Evolutionary conservation across 2,797 vertebrate genomes (phyloP).

Genomic region (Natrix natrix): DNA sequence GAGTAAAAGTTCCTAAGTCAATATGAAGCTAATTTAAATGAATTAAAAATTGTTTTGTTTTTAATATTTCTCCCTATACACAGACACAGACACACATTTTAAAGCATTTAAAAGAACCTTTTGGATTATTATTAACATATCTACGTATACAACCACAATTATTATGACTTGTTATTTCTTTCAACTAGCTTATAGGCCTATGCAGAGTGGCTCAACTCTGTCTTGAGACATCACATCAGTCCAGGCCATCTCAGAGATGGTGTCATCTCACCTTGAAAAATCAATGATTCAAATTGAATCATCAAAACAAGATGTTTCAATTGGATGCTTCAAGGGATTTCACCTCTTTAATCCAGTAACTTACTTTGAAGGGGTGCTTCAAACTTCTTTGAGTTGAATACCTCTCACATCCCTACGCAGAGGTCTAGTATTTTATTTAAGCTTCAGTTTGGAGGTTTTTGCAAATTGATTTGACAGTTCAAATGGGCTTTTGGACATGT

Average conservation of each 20-base stretch:
- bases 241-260: background rate
- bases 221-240: background rate
- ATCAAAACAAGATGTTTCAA: background rate
- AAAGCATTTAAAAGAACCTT: background rate
- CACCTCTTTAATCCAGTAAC: background rate
- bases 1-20: background rate
- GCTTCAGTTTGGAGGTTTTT: background rate
- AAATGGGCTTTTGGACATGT: background rate
- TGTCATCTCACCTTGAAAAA: background rate
- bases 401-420: background rate
- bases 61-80: background rate
- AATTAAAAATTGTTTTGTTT: background rate
- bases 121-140: background rate
- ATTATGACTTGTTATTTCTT: background rate
- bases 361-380: background rate
- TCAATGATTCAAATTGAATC: background rate
- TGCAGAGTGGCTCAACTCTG: background rate
- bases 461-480: background rate
- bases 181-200: background rate
- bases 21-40: background rate
- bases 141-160: background rate
- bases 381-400: background rate
- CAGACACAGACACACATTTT: background rate
- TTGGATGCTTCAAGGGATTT: background rate
- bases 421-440: background rate